Conservation (phyloP, 1,140 invertebrate species). For the Rhagoletis pomonella region DNA sequence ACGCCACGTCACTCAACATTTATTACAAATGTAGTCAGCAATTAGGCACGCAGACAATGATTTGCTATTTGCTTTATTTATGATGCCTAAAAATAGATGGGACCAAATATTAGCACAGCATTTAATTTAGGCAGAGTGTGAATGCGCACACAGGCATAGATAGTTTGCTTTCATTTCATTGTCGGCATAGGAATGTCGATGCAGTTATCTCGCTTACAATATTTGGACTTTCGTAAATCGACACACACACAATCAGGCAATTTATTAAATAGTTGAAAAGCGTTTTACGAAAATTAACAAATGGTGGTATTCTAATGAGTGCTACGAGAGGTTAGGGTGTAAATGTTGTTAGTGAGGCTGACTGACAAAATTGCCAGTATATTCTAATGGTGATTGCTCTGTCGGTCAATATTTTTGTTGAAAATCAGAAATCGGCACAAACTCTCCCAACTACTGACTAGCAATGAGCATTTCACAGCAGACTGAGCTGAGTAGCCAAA, state of each 20-base stretch:
- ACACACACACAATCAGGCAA: neutral
- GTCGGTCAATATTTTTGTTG: neutral
- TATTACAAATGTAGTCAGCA: constrained; percentile 7
- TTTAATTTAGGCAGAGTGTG: constrained; percentile 21
- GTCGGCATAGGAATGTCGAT: neutral
- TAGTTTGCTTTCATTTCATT: neutral
- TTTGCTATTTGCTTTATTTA: constrained; percentile 32
- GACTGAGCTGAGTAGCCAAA: neutral
- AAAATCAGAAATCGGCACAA: neutral
- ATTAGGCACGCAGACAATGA: constrained; percentile 45
- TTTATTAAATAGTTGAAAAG: constrained; percentile 11
- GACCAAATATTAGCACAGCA: constrained; percentile 17
- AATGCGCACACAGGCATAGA: neutral
- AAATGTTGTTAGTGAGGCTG: too few species aligned
- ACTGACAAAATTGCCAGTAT: too few species aligned
- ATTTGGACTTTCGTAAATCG: neutral
- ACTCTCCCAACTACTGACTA: neutral
- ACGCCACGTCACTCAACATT: neutral
- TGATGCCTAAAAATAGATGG: neutral
- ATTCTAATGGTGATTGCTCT: too few species aligned
- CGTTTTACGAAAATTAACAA: neutral
- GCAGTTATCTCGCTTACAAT: neutral
- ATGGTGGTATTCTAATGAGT: too few species aligned
- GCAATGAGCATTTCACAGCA: neutral
- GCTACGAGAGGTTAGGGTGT: too few species aligned